phyloP scores from a whole-genome alignment of 1,140 invertebrate species.

The Papilio polytes region DNA sequence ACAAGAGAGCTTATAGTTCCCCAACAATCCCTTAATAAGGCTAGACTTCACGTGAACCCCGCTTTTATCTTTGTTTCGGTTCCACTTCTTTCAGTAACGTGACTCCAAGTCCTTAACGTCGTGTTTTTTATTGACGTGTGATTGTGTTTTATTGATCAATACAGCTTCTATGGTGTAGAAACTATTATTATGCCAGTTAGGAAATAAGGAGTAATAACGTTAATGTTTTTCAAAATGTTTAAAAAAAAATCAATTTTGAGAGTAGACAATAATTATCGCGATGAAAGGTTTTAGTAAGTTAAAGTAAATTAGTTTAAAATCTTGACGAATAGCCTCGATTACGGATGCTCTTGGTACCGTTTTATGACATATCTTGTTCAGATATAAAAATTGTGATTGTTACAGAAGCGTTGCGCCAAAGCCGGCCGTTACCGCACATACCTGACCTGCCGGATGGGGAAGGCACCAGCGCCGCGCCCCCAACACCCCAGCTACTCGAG shows the following conservation, averaged over 20 bases:
- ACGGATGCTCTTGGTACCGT: not conserved
- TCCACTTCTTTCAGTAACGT: not conserved
- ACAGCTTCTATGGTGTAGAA: not conserved
- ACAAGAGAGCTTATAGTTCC: conserved; percentile 10
- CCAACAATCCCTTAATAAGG: not conserved
- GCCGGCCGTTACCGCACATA: conserved; percentile 94
- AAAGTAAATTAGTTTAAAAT: not conserved
- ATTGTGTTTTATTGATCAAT: not conserved
- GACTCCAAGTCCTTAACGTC: not conserved
- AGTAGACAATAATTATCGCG: no score
- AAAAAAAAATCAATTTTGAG: no score
- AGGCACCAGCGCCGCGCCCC: conserved; percentile 77
- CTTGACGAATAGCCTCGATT: not conserved
- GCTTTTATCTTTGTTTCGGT: conserved; percentile 19
- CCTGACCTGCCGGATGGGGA: conserved; percentile 89
- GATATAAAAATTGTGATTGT: conserved; percentile 57
- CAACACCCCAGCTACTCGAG: conserved; percentile 78
- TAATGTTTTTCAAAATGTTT: no score
- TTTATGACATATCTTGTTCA: conserved; percentile 21
- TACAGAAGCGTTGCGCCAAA: conserved; percentile 96
- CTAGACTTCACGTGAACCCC: not conserved
- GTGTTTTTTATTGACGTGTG: not conserved
- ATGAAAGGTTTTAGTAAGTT: no score
- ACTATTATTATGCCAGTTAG: no score
- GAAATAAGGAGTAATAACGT: no score